Evolutionary conservation across 2,888 invertebrate species (phyloP).

Genomic region (Dasypolia templi): DNA sequence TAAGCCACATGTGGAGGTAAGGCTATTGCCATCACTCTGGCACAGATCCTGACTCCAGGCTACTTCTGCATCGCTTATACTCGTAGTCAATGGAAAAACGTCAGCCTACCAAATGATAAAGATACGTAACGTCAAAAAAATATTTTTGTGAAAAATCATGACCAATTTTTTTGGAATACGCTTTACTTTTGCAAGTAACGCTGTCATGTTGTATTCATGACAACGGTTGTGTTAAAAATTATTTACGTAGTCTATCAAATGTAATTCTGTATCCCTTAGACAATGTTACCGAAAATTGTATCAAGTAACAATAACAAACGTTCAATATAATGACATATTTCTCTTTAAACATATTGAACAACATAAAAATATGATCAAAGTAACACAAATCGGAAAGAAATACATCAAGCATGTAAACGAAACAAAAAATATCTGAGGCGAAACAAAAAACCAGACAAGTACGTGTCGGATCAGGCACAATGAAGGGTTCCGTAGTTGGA

Average conservation of each 20-base stretch:
- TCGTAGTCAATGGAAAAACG: too few species aligned
- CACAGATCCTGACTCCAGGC: too few species aligned
- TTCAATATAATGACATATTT: slow-evolving; percentile 36
- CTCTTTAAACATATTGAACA: slow-evolving; percentile 16
- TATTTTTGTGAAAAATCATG: too few species aligned
- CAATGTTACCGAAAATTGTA: slow-evolving; percentile 19
- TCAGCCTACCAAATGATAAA: too few species aligned
- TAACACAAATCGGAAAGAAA: slow-evolving; percentile 29
- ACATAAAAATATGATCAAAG: slow-evolving; percentile 37
- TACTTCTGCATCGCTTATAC: too few species aligned
- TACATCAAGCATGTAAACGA: slow-evolving; percentile 34
- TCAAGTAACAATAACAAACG: slow-evolving; percentile 29
- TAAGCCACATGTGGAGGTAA: too few species aligned
- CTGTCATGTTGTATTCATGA: background rate
- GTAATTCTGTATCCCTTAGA: slow-evolving; percentile 8
- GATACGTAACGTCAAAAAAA: too few species aligned
- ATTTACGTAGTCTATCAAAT: background rate
- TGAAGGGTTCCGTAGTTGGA: too few species aligned
- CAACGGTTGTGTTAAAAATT: background rate
- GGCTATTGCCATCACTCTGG: too few species aligned
- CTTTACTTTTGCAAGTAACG: background rate
- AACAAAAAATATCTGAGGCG: slow-evolving; percentile 42
- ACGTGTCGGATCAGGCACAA: too few species aligned
- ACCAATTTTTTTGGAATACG: background rate
- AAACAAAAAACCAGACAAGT: too few species aligned